These are phyloP conservation scores for Poeciliopsis turrubarensis DNA, from an alignment of 2,113 vertebrate species.

Conservation along the genomic window DNA sequence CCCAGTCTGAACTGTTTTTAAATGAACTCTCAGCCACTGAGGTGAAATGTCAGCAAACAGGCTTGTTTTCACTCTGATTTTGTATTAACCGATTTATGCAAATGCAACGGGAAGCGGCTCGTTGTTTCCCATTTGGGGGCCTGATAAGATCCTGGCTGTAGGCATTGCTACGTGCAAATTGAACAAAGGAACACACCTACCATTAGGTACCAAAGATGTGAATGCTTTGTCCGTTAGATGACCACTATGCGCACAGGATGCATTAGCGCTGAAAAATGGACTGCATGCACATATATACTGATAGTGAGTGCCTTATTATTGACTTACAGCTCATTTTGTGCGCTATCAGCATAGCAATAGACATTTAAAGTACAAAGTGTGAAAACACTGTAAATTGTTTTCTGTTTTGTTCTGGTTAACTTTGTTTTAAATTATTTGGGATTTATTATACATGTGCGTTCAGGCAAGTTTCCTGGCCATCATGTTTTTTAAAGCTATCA, in stretches of 20 bases:
- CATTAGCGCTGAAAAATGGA: constrained; percentile 37
- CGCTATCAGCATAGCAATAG: constrained; percentile 23
- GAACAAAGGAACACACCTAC: constrained; percentile 28
- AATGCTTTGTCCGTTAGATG: constrained; percentile 16
- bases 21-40: constrained; percentile 35
- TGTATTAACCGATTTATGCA: constrained; percentile 66
- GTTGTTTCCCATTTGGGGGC: constrained; percentile 41
- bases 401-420: not conserved
- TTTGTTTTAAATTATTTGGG: not conserved
- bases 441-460: too few species aligned
- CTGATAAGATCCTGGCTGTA: constrained; percentile 53
- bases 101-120: constrained; percentile 51
- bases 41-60: constrained; percentile 53
- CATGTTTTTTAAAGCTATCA: too few species aligned
- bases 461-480: too few species aligned
- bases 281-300: constrained; percentile 26
- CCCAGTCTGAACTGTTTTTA: constrained; percentile 33
- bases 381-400: too few species aligned
- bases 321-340: constrained; percentile 29
- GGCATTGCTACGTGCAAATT: constrained; percentile 15
- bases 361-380: not conserved
- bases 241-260: constrained; percentile 39
- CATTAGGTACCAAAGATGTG: constrained; percentile 13
- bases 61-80: constrained; percentile 53
- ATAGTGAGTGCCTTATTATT: constrained; percentile 40